Evolutionary conservation across 2,888 invertebrate genomes (phyloP), one percentile per base, ranked within the genome.

Genomic region (Teleiodes luculella): DNA sequence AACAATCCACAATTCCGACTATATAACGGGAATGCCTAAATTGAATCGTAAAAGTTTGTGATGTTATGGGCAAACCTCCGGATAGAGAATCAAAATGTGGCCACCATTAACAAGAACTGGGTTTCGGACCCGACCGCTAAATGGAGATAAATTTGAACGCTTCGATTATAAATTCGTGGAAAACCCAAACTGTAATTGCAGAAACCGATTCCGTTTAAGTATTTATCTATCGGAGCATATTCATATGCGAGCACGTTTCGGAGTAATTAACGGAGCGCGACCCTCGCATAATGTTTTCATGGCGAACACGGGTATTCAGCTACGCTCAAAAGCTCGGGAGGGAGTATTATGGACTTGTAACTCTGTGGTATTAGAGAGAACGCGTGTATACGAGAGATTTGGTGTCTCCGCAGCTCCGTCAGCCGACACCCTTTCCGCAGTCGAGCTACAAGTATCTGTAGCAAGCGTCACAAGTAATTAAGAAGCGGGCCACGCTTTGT

Each of bases 381-480:
- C 41, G 46, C 52, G 47, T 37, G 33, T 49, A 58, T 56, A 60
- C 58, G 58, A 61, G 60, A 60, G 54, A 59, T 64, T 57, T 39
- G 39, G 39, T 8, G 24, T 24, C 24, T 3, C 6, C 24, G 39
- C 64, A 58, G 62, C 61, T 54, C 61, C 59, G 65, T 69, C 67
- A 72, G 63, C 65, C 64, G 66, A 73, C 74, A 76, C 77, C 78
- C 77, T 78, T 78, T 74, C 73, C 73, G 70, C 69, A 70, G 51
- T 64, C 62, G 59, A 70, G 68, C 70, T 69, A 74, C n/a, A 75
- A 73, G 77, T 80, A 79, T 81, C 78, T 78, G 74, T 78, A 76
- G 69, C 74, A 60, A 71, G 66, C 77, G 80, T 80, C 80, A 78
- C 80, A 74, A 80, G 85, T 84, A 85, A 86, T 86, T 84, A 84